phyloP scores from a whole-genome alignment of 2,888 invertebrate species.

The Cistogaster globosa region DNA sequence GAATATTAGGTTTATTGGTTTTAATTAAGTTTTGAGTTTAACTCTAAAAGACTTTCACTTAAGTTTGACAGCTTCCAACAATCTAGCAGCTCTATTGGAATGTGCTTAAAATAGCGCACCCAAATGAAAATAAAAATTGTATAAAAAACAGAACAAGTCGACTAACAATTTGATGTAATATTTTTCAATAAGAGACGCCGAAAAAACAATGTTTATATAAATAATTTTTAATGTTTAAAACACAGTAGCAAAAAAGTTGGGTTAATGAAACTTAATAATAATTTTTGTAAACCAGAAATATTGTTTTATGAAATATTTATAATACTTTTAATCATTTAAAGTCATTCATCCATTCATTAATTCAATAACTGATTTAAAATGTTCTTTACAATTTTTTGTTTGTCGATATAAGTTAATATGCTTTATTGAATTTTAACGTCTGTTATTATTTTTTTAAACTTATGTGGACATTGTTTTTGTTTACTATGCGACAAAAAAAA shows the following conservation, averaged over 20 bases:
- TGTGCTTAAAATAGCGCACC: too few species aligned
- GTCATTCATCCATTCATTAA: conserved; percentile 39
- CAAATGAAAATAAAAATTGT: too few species aligned
- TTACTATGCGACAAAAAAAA: conserved; percentile 14
- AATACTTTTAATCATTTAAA: neutral
- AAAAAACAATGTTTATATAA: neutral
- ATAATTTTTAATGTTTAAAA: neutral
- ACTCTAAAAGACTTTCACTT: too few species aligned
- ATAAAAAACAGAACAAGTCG: too few species aligned
- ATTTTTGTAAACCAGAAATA: neutral
- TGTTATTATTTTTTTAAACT: conserved; percentile 39
- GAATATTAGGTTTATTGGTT: too few species aligned
- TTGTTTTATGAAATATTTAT: conserved; percentile 3
- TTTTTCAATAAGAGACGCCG: too few species aligned
- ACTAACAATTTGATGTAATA: too few species aligned
- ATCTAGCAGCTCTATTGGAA: too few species aligned
- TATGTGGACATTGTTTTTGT: conserved; percentile 27
- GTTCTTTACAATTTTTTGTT: neutral
- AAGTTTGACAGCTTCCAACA: too few species aligned
- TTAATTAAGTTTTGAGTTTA: too few species aligned
- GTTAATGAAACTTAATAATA: conserved; percentile 1
- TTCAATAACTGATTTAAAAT: conserved; percentile 24
- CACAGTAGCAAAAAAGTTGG: neutral
- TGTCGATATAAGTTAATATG: conserved; percentile 26
- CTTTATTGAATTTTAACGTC: conserved; percentile 46